Base-by-base conservation (phyloP, 2,797 vertebrate species). In the Lepus oiostolus region DNA sequence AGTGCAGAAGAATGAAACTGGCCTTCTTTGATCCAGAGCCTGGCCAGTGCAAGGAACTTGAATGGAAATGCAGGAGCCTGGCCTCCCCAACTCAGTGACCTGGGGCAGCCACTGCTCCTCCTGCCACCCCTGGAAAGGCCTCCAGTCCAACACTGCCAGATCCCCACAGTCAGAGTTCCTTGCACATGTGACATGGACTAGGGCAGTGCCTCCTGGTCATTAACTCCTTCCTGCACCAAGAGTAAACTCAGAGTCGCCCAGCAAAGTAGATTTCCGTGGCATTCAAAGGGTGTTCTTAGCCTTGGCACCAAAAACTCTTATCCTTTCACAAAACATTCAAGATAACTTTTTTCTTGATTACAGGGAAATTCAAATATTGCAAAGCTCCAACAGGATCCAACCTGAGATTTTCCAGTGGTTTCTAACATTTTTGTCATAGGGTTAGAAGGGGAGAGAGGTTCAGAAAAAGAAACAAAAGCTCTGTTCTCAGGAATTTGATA, bases 401-500 rank as follows among this genome's bases (percentile, higher is more conserved):
- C 22, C 71, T 88, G 62, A 92, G 85, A 70, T 62, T 95, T 85
- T 63, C 72, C 82, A 85, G 75, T 74, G 47, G 75, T 63, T 77
- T 38, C 6, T 68, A 84, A 81, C 54, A 76, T 93, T 86, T 92
- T 82, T 80, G 28, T 71, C n/a, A 0, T 22, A 63, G 60, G 38
- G 60, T 80, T 63, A 30, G 60, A 38, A 91, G 26, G 47, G 30
- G 30, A 24, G 68, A 62, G 26, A 54, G 14, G 30, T 58, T 50
- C 58, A 86, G 86, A 42, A 88, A 93, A 80, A 76, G 60, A 91
- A 86, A 80, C 67, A 95, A 90, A 81, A 17, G 19, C 74, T 91
- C 70, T 22, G 4, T 94, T 79, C 85, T 90, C 65, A 83, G 67
- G 79, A 83, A 86, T 71, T 67, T 58, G 30, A 35, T 84, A 75